Evolutionary conservation across 2,888 invertebrate species (phyloP), one percentile per base, ranked within the genome.

Genomic region (Prosopocoilus inquinatus): DNA sequence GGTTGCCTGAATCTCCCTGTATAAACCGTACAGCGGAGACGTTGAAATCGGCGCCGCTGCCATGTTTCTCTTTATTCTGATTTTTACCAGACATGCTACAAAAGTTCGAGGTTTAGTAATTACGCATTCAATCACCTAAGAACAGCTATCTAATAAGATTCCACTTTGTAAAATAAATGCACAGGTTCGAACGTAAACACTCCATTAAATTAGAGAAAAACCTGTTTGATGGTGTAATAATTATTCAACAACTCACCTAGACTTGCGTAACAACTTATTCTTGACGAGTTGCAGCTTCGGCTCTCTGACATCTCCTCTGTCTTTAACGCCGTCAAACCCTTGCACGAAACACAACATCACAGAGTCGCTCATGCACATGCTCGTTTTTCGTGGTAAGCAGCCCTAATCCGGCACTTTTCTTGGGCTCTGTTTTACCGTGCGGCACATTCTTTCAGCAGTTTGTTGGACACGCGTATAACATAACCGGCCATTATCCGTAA

Each of bases 321-420:
- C 67, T 54, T 75, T 74, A 62, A 79, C 79, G 55, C 73, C 74
- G 61, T 84, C 81, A 71, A 85, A 85, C 61, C 85, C 84, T 78
- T 86, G 86, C 68, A 86, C 85, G 69, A 86, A 86, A 79, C 86
- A 86, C 76, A 86, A 80, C 87, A 87, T 87, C 77, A 83, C 84
- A 74, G 74, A 71, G 67, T 74, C 76, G 64, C 71, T 72, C 57
- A 64, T 63, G 54, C 66, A 67, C 69, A 66, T 67, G 53, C n/a
- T 46, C n/a, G 3, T 9, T 20, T 8, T 28, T 7, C 20, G 4
- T 28, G 20, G 20, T 28, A 28, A 28, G 4, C 3, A 28, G 20
- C 20, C 5, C 20, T 28, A 28, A 32, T 9, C 28, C n/a, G 12
- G 41, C 38, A 38, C 38, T n/a, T 16, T 15, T 41, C 12, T 13